Conservation (phyloP, 2,113 vertebrate species). For the Eurypyga helias region DNA sequence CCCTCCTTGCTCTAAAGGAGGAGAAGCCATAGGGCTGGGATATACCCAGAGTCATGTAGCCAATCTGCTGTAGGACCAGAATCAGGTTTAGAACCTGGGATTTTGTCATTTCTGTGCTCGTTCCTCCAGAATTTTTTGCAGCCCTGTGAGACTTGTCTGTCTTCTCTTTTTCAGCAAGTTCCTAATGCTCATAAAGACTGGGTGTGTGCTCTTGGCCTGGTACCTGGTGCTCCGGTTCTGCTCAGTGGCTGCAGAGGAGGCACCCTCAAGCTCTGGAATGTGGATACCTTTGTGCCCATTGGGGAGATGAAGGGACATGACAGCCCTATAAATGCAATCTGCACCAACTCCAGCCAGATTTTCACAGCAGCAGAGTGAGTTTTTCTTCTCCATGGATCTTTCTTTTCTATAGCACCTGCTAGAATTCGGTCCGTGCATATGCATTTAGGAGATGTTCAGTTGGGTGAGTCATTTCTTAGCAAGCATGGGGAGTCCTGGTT, state of each 20-base stretch:
- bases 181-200: slow-evolving; percentile 89
- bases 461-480: neutral
- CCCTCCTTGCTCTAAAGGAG: neutral
- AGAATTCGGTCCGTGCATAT: neutral
- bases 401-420: neutral
- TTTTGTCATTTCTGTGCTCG: neutral
- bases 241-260: slow-evolving; percentile 92
- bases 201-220: slow-evolving; percentile 87
- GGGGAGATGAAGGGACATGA: slow-evolving; percentile 91
- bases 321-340: slow-evolving; percentile 91
- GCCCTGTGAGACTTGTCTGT: neutral
- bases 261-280: slow-evolving; percentile 90
- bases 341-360: slow-evolving; percentile 89
- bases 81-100: neutral
- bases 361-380: slow-evolving; percentile 97
- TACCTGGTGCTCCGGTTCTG: slow-evolving; percentile 82
- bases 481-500: neutral
- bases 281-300: slow-evolving; percentile 81
- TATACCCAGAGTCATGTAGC: neutral
- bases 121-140: neutral
- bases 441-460: neutral
- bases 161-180: slow-evolving; percentile 82
- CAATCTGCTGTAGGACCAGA: neutral
- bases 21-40: neutral
- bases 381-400: neutral